phyloP scores from a whole-genome alignment of 1,140 invertebrate genomes.

The Pteromalus puparum region DNA sequence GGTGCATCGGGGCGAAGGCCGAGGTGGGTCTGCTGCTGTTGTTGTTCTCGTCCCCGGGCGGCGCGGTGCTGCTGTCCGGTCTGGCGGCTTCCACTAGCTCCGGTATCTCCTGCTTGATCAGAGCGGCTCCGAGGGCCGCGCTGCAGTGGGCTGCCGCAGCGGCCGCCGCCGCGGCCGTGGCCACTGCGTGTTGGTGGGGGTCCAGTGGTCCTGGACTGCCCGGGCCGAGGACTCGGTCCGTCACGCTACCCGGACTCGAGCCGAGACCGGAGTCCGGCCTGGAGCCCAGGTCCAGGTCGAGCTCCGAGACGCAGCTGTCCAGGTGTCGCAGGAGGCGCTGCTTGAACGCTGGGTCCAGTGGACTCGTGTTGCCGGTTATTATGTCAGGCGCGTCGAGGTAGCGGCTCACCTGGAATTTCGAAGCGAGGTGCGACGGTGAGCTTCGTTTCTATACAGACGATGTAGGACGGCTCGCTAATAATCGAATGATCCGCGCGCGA shows the following conservation, averaged over 20 bases:
- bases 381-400: conserved; percentile 81
- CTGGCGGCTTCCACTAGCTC: conserved; percentile 66
- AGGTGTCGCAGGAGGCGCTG: conserved; percentile 83
- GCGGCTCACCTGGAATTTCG: conserved; percentile 74
- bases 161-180: conserved; percentile 68
- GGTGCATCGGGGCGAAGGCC: conserved; percentile 68
- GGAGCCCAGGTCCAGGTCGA: conserved; percentile 81
- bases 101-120: conserved; percentile 71
- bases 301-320: conserved; percentile 82
- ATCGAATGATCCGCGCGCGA: no score
- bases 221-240: conserved; percentile 68
- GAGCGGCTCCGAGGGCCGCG: conserved; percentile 57
- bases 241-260: conserved; percentile 72
- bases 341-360: conserved; percentile 81
- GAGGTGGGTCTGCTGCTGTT: conserved; percentile 71
- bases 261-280: conserved; percentile 71
- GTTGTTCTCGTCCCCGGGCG: conserved; percentile 72
- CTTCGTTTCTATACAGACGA: background rate
- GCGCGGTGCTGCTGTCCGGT: conserved; percentile 71
- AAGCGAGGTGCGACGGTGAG: background rate
- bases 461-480: no score
- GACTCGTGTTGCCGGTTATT: conserved; percentile 79
- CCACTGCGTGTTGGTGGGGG: conserved; percentile 57
- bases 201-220: conserved; percentile 69
- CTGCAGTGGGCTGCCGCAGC: conserved; percentile 68